Evolutionary conservation across 37 sponge, comb jelly and placozoan species (phyloP), one percentile per base, ranked within the genome.

Genomic region (Cladorhizidae sp.): DNA sequence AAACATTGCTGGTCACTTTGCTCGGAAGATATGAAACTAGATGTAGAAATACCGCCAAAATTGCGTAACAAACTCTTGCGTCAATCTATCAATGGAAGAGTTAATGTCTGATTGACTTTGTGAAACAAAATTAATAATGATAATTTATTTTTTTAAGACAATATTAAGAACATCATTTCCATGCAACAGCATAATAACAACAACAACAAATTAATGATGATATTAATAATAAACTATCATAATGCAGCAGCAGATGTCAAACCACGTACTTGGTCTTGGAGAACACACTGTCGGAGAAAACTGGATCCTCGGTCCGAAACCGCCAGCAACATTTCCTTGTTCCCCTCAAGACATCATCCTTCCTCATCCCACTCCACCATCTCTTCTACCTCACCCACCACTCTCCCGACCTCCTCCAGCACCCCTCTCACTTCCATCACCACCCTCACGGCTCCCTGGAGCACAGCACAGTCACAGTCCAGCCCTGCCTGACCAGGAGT

Each of bases 251-350:
- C 21, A 25, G 25, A 63, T 52, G 54, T 15, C 54, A n/a, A n/a
- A n/a, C n/a, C 54, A 11, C 11, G 70, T 9, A 39, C 14, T 18
- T 12, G 54, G 29, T 14, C 50, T 64, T 28, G 77, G 23, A 1
- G 52, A 55, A n/a, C 80, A 77, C 12, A 71, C 40, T 21, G 38
- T 85, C 3, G 64, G 73, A 26, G 78, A 77, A 63, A 85, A 85
- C 52, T 85, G 85, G 85, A 50, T 76, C 62, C 50, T 77, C 0
- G 78, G 64, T 2, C 58, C 70, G 23, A 69, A 51, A 28, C 35
- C 79, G 26, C 41, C 6, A 41, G 49, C 18, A 7, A 32, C 80
- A 11, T 28, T 61, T 39, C 58, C 58, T 43, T 61, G 26, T 7
- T 61, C 62, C 25, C 55, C 55, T 54, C 17, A 12, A 12, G 25